These are phyloP conservation scores for Gadopsis bispinosus DNA, from an alignment of 2,797 vertebrate genomes.

Conservation along the genomic window DNA sequence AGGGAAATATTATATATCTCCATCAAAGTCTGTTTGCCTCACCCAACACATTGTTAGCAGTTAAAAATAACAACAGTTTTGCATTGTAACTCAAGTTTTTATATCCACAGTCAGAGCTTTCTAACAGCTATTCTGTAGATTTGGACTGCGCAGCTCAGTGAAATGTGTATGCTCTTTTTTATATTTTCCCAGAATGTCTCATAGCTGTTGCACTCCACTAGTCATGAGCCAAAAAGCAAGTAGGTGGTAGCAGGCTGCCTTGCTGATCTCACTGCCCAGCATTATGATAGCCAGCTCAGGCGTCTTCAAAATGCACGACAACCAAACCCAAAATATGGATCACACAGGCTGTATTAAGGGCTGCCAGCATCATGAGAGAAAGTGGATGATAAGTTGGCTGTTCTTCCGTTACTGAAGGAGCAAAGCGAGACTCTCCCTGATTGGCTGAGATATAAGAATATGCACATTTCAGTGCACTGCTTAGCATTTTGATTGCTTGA, in stretches of 20 bases:
- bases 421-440: neutral
- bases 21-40: neutral
- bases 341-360: conserved; percentile 17
- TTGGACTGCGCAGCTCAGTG: conserved; percentile 21
- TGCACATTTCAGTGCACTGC: neutral
- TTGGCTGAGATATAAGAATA: neutral
- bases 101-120: neutral
- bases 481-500: conserved; percentile 24
- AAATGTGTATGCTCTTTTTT: conserved; percentile 27
- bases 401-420: neutral
- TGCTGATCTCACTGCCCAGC: conserved; percentile 37
- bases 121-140: neutral
- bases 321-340: conserved; percentile 30
- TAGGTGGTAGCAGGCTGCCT: conserved; percentile 36
- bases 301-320: conserved; percentile 37
- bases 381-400: conserved; percentile 4
- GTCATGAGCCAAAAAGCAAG: conserved; percentile 46
- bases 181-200: conserved; percentile 1
- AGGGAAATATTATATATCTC: neutral
- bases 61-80: neutral
- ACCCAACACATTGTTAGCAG: neutral
- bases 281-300: conserved; percentile 29
- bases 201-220: conserved; percentile 15
- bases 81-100: neutral
- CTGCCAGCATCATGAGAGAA: conserved; percentile 23